phyloP scores from a whole-genome alignment of 2,888 invertebrate genomes.

The Anodontia alba region DNA sequence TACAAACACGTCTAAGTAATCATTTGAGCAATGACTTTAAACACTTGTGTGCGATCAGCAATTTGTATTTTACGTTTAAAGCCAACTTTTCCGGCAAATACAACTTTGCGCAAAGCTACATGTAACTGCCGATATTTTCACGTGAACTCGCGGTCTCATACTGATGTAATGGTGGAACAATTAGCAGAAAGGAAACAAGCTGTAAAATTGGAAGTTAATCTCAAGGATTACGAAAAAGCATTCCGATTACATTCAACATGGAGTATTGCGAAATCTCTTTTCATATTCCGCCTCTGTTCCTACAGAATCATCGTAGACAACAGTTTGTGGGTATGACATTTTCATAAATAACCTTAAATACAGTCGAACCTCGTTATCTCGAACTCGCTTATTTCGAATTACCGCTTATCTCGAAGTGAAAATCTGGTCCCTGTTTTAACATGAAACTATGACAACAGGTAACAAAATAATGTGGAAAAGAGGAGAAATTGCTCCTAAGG shows the following conservation, averaged over 20 bases:
- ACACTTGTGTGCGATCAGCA: not conserved
- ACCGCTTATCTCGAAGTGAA: no score
- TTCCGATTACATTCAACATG: not conserved
- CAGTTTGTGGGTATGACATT: conserved; percentile 70
- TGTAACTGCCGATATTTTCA: not conserved
- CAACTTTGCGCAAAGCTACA: not conserved
- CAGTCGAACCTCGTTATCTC: no score
- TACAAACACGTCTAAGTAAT: no score
- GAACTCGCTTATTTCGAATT: no score
- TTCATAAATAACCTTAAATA: no score
- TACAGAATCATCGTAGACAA: conserved; percentile 69
- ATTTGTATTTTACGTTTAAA: not conserved
- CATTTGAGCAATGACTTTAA: no score
- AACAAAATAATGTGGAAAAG: no score
- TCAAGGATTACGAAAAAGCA: not conserved
- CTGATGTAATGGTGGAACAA: not conserved
- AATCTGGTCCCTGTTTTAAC: no score
- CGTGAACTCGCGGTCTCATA: not conserved
- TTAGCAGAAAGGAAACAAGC: not conserved
- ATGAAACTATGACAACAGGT: no score
- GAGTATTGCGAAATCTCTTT: conserved; percentile 37
- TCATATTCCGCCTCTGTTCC: conserved; percentile 75
- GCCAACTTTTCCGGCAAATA: not conserved
- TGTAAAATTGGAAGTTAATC: not conserved
- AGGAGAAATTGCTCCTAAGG: no score